These are phyloP conservation scores for Alitta virens DNA, from an alignment of 2,888 invertebrate species.

Conservation along the genomic window DNA sequence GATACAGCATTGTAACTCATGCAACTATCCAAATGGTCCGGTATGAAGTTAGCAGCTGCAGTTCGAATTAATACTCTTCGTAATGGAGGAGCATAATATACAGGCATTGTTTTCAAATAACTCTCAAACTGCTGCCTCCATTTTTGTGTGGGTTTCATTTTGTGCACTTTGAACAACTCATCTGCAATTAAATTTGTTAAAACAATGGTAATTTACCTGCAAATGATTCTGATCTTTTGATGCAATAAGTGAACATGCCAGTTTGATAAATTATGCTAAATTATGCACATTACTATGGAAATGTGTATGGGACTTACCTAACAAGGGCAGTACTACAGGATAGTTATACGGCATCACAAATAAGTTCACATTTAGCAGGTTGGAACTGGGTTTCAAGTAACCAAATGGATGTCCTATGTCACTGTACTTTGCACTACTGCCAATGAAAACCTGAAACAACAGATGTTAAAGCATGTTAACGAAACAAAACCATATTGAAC, in stretches of 20 bases:
- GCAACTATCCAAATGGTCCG: conserved; percentile 89
- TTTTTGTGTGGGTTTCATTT: conserved; percentile 85
- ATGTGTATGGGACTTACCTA: conserved; percentile 59
- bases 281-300: background rate
- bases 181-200: conserved; percentile 60
- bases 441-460: conserved; percentile 73
- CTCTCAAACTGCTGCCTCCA: conserved; percentile 91
- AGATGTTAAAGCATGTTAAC: too few species aligned
- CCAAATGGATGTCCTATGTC: conserved; percentile 96
- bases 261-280: background rate
- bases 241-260: too few species aligned
- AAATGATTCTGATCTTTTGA: too few species aligned
- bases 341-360: conserved; percentile 99
- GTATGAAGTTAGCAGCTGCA: conserved; percentile 85
- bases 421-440: conserved; percentile 82
- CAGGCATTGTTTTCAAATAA: conserved; percentile 93
- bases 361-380: conserved; percentile 88
- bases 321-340: conserved; percentile 83
- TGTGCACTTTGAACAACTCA: conserved; percentile 88
- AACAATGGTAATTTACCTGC: background rate
- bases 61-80: conserved; percentile 86
- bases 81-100: conserved; percentile 85
- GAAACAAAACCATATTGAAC: too few species aligned
- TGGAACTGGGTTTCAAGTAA: conserved; percentile 93
- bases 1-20: conserved; percentile 89